phyloP scores from a whole-genome alignment of 2,797 vertebrate species.

The Hoplostethus mediterraneus region DNA sequence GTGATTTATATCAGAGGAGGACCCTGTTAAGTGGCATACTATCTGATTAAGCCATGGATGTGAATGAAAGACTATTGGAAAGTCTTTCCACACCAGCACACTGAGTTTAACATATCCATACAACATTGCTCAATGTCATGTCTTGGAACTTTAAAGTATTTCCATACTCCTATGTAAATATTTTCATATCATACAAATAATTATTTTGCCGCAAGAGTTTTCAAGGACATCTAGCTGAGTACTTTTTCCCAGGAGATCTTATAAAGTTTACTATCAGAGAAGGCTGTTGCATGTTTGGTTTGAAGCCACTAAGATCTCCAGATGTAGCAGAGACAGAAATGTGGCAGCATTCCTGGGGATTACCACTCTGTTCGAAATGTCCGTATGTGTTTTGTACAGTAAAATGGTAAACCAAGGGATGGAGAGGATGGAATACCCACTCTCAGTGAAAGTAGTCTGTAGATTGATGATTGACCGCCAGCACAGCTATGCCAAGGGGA shows the following conservation, averaged over 20 bases:
- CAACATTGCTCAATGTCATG: background rate
- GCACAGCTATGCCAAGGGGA: slow-evolving; percentile 65
- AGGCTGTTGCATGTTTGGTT: slow-evolving; percentile 23
- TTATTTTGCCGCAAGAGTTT: too few species aligned
- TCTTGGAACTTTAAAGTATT: background rate
- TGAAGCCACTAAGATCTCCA: slow-evolving; percentile 38
- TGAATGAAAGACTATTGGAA: background rate
- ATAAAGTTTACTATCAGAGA: background rate
- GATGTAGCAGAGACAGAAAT: slow-evolving; percentile 16
- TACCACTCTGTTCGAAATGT: slow-evolving; percentile 50
- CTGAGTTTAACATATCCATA: background rate
- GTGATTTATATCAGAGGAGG: background rate
- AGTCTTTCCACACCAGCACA: too few species aligned
- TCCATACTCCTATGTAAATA: background rate
- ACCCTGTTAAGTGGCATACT: background rate
- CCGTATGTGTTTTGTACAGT: slow-evolving; percentile 45
- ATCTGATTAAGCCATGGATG: background rate
- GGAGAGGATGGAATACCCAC: slow-evolving; percentile 45
- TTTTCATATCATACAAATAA: background rate
- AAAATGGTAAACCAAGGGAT: slow-evolving; percentile 54
- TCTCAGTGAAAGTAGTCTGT: slow-evolving; percentile 56
- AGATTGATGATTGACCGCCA: slow-evolving; percentile 61
- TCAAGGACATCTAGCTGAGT: background rate
- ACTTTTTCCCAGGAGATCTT: background rate
- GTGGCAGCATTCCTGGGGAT: slow-evolving; percentile 50